These are phyloP conservation scores for Corythoichthys intestinalis DNA, from an alignment of 2,113 vertebrate genomes.

Conservation along the genomic window DNA sequence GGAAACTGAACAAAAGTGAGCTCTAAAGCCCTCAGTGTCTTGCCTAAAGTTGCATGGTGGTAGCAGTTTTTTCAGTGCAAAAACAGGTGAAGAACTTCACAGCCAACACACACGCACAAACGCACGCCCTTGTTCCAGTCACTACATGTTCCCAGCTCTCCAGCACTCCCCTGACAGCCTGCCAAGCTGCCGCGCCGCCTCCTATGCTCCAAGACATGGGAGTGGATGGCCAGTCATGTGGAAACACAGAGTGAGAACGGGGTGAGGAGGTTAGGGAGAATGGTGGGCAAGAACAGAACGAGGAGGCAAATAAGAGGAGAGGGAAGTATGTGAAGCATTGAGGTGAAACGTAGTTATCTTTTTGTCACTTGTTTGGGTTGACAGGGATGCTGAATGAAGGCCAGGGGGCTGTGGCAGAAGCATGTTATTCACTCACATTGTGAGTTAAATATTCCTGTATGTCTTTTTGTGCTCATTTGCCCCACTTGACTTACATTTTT, in stretches of 20 bases:
- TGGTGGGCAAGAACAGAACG: conserved; percentile 24
- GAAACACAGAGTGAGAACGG: conserved; percentile 49
- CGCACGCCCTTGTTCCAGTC: conserved; percentile 56
- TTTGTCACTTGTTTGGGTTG: conserved; percentile 69
- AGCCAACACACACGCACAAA: background rate
- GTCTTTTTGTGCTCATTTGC: conserved; percentile 25
- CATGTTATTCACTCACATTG: conserved; percentile 34
- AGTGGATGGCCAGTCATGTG: conserved; percentile 70
- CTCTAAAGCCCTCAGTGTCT: conserved; percentile 26
- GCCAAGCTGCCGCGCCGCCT: conserved; percentile 66
- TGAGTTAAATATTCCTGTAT: conserved; percentile 33
- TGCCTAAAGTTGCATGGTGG: conserved; percentile 13
- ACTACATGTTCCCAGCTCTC: conserved; percentile 68
- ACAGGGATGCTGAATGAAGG: conserved; percentile 60
- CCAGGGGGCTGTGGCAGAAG: conserved; percentile 38
- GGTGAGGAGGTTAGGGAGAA: conserved; percentile 28
- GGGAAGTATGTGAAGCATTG: conserved; percentile 52
- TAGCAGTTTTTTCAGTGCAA: conserved; percentile 34
- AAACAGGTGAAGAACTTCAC: conserved; percentile 35
- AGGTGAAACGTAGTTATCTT: conserved; percentile 70
- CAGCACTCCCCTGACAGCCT: conserved; percentile 66
- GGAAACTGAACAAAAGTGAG: conserved; percentile 18
- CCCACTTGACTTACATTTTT: conserved; percentile 25
- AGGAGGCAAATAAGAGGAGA: conserved; percentile 34
- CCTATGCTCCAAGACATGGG: conserved; percentile 65